Percentiles rank a stretch among this genome's conserved stretches.
Evolutionary conservation across 2,113 vertebrate genomes (phyloP).

Genomic region (Eira barbara): DNA sequence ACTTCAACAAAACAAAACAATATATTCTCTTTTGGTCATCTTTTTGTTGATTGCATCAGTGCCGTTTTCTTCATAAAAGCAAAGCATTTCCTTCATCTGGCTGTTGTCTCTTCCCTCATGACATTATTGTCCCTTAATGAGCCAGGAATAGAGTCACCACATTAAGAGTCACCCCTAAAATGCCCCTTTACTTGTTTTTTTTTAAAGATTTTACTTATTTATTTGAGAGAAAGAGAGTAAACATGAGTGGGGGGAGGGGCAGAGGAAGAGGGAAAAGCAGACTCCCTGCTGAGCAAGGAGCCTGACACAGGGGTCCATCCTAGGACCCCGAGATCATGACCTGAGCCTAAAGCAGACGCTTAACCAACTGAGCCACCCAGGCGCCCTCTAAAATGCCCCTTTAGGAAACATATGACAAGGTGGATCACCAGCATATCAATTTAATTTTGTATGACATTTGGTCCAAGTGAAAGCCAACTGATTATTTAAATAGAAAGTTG

Average conservation of each 20-base stretch:
- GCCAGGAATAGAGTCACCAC: no score
- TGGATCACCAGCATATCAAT: background rate
- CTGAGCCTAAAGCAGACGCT: no score
- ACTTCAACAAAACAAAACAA: background rate
- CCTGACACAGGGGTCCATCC: no score
- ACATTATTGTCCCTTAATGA: background rate
- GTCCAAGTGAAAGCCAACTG: background rate
- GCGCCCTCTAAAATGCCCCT: background rate
- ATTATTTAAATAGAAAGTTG: background rate
- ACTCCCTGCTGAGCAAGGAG: no score
- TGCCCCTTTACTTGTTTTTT: background rate
- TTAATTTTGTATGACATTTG: background rate
- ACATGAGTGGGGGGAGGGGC: background rate
- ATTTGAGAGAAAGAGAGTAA: background rate
- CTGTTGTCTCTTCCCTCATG: background rate
- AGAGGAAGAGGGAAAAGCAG: background rate
- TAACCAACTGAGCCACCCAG: no score
- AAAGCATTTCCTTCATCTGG: background rate
- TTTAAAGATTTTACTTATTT: background rate
- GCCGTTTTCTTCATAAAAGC: background rate
- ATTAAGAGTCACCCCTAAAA: background rate
- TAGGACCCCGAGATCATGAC: no score
- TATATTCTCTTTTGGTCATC: background rate
- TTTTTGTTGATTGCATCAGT: background rate
- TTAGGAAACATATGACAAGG: background rate